A percentile compares a stretch with the other conserved stretches of the same genome.
Evolutionary conservation across 2,888 invertebrate species (phyloP).

Genomic region (Slavum lentiscoides): DNA sequence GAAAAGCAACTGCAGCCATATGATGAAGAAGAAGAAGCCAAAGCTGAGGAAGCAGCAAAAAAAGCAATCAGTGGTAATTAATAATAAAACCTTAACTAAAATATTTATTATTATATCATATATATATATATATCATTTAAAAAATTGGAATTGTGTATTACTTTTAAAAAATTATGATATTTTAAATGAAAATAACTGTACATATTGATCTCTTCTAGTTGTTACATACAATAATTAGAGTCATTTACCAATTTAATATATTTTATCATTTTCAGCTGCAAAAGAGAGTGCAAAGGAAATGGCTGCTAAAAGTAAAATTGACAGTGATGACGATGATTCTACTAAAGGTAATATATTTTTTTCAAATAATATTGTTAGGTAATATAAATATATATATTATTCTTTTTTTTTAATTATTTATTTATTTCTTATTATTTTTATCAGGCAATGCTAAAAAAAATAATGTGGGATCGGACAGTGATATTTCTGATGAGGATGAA

Average conservation of each 20-base stretch:
- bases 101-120: no score
- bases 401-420: neutral
- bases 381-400: neutral
- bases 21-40: constrained; percentile 70
- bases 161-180: no score
- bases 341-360: constrained; percentile 22
- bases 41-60: constrained; percentile 59
- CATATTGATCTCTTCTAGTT: no score
- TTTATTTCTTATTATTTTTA: neutral
- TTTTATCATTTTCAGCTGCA: constrained; percentile 29
- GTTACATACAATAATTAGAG: neutral
- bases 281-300: constrained; percentile 45
- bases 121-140: no score
- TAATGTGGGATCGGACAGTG: constrained; percentile 27
- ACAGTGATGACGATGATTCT: constrained; percentile 35
- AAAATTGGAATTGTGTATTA: no score
- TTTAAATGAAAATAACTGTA: no score
- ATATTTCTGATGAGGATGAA: constrained; percentile 33
- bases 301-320: constrained; percentile 23
- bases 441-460: constrained; percentile 33
- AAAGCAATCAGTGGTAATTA: constrained; percentile 49
- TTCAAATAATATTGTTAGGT: neutral
- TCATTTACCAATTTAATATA: no score
- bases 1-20: constrained; percentile 88
- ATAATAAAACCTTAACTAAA: neutral